Conservation (phyloP, 2,888 invertebrate genomes). For the Heliconius ethilla region DNA sequence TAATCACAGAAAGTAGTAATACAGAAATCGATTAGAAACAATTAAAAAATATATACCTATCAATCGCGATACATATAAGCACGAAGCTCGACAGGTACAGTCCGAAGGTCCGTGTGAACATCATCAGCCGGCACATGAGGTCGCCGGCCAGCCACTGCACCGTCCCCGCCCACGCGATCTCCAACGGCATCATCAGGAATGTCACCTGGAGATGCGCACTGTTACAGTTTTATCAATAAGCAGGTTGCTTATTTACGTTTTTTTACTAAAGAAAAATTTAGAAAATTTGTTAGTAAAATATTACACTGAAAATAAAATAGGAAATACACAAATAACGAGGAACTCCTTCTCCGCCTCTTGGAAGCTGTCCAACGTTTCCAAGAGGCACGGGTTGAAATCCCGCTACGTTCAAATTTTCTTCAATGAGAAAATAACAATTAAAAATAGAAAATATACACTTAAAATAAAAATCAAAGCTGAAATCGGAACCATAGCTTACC, state of each 20-base stretch:
- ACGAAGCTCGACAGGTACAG: slow-evolving; percentile 93
- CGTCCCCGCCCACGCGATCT: slow-evolving; percentile 93
- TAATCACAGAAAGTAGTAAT: neutral
- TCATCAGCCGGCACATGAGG: slow-evolving; percentile 91
- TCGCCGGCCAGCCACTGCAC: slow-evolving; percentile 94
- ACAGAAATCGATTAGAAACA: neutral
- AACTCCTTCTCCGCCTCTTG: too few relatives aligned
- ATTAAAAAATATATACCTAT: slow-evolving; percentile 82
- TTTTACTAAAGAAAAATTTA: neutral
- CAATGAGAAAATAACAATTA: too few relatives aligned
- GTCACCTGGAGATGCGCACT: slow-evolving; percentile 84
- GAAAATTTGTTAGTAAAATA: too few relatives aligned
- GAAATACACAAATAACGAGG: too few relatives aligned
- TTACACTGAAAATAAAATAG: too few relatives aligned
- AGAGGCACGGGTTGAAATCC: too few relatives aligned
- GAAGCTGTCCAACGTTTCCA: too few relatives aligned
- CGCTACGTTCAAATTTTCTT: too few relatives aligned
- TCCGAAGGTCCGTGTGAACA: slow-evolving; percentile 93
- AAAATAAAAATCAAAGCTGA: too few relatives aligned
- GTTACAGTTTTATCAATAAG: slow-evolving; percentile 45
- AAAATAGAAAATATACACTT: too few relatives aligned
- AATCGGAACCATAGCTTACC: slow-evolving; percentile 77
- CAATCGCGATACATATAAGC: slow-evolving; percentile 93
- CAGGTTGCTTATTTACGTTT: neutral
- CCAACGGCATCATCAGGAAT: slow-evolving; percentile 94